Evolutionary conservation across 2,113 vertebrate species (phyloP).

Genomic region (Campylomormyrus numenius): DNA sequence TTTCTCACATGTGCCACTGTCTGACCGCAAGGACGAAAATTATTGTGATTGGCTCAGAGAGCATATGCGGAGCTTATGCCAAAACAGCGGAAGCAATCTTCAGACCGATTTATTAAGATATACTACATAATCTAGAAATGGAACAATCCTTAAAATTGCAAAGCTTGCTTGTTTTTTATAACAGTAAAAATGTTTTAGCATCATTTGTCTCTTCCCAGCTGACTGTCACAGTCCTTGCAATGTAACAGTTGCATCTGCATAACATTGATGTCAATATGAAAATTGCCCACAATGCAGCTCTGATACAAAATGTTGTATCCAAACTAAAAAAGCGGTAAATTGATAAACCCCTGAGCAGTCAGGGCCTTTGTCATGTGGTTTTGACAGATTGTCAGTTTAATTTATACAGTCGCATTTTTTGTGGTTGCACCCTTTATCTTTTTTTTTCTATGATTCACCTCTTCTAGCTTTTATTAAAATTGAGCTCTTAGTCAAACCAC

Average conservation of each 20-base stretch:
- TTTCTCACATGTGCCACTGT: not conserved
- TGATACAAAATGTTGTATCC: not conserved
- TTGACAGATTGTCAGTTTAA: not conserved
- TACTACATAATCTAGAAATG: not conserved
- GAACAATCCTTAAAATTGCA: not conserved
- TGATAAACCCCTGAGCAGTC: not conserved
- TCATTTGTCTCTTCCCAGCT: not conserved
- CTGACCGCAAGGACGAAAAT: not conserved
- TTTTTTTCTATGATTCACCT: not conserved
- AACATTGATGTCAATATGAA: not conserved
- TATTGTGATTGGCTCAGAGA: not conserved
- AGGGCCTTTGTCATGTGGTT: not conserved
- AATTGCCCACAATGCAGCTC: not conserved
- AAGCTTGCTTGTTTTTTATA: not conserved
- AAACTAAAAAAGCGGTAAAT: not conserved
- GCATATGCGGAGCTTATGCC: not conserved
- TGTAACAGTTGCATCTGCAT: not conserved
- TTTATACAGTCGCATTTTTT: not conserved
- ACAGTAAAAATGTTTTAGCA: not conserved
- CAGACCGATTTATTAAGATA: not conserved
- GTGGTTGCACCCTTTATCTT: not conserved
- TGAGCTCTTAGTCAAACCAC: not conserved
- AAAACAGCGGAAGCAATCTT: not conserved
- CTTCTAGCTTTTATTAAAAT: not conserved
- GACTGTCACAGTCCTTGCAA: not conserved